phyloP scores from a whole-genome alignment of 1,140 invertebrate genomes.

The Drosophila ogumai region DNA sequence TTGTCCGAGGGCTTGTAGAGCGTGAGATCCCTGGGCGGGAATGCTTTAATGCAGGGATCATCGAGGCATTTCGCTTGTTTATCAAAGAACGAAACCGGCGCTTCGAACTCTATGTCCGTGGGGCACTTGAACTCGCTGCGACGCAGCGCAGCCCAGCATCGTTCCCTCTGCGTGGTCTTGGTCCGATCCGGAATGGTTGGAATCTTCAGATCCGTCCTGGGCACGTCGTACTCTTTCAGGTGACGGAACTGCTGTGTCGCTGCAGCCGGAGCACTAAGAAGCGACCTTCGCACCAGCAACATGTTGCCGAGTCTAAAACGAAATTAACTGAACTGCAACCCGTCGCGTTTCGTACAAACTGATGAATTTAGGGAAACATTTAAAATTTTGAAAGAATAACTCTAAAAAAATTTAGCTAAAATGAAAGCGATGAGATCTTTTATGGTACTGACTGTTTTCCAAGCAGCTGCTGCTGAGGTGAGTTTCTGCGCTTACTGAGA shows the following conservation, averaged over 20 bases:
- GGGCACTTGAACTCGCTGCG: conserved; percentile 65
- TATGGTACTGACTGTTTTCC: too few relatives aligned
- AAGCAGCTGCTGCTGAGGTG: too few relatives aligned
- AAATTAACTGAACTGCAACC: too few relatives aligned
- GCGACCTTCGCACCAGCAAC: not conserved
- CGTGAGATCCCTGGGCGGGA: conserved; percentile 25
- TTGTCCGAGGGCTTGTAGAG: conserved; percentile 52
- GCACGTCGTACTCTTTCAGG: too few relatives aligned
- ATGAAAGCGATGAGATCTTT: not conserved
- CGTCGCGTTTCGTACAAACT: too few relatives aligned
- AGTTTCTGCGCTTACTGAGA: too few relatives aligned
- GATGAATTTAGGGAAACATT: too few relatives aligned
- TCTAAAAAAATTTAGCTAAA: too few relatives aligned
- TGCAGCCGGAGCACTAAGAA: not conserved
- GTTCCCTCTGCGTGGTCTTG: too few relatives aligned
- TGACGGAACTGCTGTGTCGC: conserved; percentile 1
- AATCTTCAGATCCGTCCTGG: too few relatives aligned
- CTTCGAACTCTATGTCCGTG: conserved; percentile 49
- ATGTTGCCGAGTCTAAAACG: not conserved
- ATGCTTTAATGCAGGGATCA: conserved; percentile 11
- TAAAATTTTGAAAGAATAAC: not conserved
- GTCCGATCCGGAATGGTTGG: too few relatives aligned
- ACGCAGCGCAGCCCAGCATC: conserved; percentile 50
- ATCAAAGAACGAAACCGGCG: conserved; percentile 22
- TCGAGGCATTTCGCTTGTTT: conserved; percentile 14